Base-by-base conservation (phyloP, 1,140 invertebrate species). In the Ectropis grisescens region DNA sequence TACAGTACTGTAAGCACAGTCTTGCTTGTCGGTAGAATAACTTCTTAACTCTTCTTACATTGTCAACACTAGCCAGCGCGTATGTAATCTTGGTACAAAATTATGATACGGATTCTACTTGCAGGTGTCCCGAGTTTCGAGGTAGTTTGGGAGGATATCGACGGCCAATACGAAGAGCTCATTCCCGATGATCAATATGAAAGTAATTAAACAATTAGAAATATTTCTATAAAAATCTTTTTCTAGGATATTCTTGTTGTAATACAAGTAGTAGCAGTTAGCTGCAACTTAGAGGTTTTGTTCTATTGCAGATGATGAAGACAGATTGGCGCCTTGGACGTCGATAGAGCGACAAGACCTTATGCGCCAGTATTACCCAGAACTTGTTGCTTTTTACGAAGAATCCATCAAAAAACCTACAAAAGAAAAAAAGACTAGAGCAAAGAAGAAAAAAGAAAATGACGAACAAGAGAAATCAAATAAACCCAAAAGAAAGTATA, bases 291-390 rank as follows among this genome's bases (percentile, higher is more conserved):
- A n/a, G n/a, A n/a, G n/a, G n/a, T n/a, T n/a, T n/a, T n/a, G n/a
- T n/a, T n/a, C n/a, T n/a, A n/a, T n/a, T 67, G 33, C 42, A 82
- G 75, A 69, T 44, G 62, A 64, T 19, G 85, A 83, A 38, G 82
- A 85, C 36, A 35, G 74, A 10, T 67, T 79, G 30, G 60, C 78
- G 39, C 55, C 85, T 0, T 86, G 84, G 83, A 78, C 82, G 44
- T 90, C 89, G 1, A 84, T 88, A n/a, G 92, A 94, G 58, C 85
- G 88, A 1, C 85, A 90, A 67, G 67, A 85, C 31, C 52, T 87
- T 13, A 82, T 94, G 43, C 67, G 83, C 27, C 58, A 75, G 64
- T 90, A 85, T 60, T 91, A 90, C 87, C 91, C 85, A 50, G 67
- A 85, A 23, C 50, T 91, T 45, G 89, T 89, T 2, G 53, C 72